phyloP scores from a whole-genome alignment of 2,113 vertebrate genomes.

The Excalfactoria chinensis region DNA sequence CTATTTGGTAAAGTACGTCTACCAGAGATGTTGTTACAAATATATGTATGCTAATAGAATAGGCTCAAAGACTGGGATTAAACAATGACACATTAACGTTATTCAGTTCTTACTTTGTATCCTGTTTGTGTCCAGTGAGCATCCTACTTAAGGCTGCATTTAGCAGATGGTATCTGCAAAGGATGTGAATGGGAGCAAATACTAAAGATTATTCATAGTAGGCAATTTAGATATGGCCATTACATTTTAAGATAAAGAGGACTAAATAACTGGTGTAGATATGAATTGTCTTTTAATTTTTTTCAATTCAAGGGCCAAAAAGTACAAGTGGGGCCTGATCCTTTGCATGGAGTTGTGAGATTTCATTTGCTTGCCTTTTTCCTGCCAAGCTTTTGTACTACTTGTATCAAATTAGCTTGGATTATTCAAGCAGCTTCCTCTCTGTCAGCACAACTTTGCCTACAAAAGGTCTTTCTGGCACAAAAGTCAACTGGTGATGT shows the following conservation, averaged over 20 bases:
- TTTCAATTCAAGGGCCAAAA: too few species aligned
- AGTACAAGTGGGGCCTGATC: background rate
- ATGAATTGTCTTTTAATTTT: background rate
- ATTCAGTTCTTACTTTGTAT: background rate
- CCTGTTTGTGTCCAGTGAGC: background rate
- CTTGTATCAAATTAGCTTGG: background rate
- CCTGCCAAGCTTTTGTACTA: background rate
- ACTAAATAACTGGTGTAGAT: background rate
- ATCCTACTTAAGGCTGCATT: background rate
- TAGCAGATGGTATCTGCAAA: background rate
- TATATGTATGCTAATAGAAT: rapidly evolving
- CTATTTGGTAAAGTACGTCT: background rate
- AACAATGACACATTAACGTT: background rate
- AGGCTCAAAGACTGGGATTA: background rate
- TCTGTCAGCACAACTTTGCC: background rate
- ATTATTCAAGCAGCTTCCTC: background rate
- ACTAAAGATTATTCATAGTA: background rate
- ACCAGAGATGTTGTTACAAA: background rate
- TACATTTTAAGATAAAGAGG: rapidly evolving
- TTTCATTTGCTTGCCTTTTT: background rate
- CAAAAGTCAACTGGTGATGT: background rate
- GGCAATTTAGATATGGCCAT: background rate
- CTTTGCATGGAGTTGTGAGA: background rate
- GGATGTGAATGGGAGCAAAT: background rate
- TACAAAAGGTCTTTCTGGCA: background rate